phyloP scores from a whole-genome alignment of 2,113 vertebrate genomes.

The Python bivittatus region DNA sequence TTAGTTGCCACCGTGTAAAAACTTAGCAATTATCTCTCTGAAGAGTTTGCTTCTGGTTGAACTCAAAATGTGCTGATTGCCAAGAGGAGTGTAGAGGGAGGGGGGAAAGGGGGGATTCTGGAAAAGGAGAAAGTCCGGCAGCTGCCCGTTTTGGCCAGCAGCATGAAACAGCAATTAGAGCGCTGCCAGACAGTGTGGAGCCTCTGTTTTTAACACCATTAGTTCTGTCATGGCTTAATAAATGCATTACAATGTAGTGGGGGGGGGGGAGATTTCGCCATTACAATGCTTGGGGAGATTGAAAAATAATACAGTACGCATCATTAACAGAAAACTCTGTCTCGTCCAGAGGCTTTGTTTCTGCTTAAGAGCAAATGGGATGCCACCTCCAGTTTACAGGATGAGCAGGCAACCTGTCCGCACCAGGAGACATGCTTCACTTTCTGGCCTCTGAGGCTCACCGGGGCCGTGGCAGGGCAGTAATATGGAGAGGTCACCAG shows the following conservation, averaged over 20 bases:
- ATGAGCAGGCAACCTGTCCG: neutral
- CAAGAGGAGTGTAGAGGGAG: neutral
- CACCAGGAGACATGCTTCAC: neutral
- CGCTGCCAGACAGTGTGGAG: slow-evolving; percentile 57
- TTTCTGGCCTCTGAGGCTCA: neutral
- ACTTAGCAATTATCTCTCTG: slow-evolving; percentile 26
- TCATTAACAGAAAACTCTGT: slow-evolving; percentile 33
- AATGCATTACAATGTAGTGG: slow-evolving; percentile 27
- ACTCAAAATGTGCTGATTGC: slow-evolving; percentile 5
- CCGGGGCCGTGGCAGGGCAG: neutral
- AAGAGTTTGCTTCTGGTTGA: slow-evolving; percentile 12
- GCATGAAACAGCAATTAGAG: slow-evolving; percentile 50
- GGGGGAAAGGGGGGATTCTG: slow-evolving; percentile 29
- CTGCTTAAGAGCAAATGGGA: slow-evolving; percentile 1
- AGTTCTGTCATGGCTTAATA: slow-evolving; percentile 57
- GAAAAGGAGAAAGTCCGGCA: slow-evolving; percentile 20
- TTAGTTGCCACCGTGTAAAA: slow-evolving; percentile 22
- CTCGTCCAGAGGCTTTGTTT: neutral
- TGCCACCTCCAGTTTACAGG: slow-evolving; percentile 4
- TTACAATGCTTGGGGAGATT: neutral
- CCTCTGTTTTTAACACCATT: slow-evolving; percentile 55
- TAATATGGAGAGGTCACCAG: neutral
- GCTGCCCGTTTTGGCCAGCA: slow-evolving; percentile 12
- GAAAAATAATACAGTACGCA: slow-evolving; percentile 4
- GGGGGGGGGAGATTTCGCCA: slow-evolving; percentile 29